Evolutionary conservation across 2,113 vertebrate genomes (phyloP).

Genomic region (Dipodomys ordii): DNA sequence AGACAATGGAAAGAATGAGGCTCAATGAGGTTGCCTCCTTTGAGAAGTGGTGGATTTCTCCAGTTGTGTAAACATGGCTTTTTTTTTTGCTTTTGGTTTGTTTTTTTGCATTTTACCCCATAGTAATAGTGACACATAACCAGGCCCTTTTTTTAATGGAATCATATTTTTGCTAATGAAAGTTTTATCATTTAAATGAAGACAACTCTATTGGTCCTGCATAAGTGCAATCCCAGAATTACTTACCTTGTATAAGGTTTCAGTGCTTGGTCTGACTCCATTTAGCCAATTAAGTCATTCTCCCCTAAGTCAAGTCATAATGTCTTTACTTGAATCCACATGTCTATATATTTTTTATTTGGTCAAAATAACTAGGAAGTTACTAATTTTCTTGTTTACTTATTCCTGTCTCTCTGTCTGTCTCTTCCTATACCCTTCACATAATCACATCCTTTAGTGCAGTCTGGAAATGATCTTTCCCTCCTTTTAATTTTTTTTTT

Average conservation of each 20-base stretch:
- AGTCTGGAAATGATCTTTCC: not conserved
- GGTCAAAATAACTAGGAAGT: not conserved
- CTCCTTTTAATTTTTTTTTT: too few relatives aligned
- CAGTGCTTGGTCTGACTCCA: not conserved
- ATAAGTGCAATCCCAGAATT: not conserved
- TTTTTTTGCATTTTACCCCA: too few relatives aligned
- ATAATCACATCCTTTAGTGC: not conserved
- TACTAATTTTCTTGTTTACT: not conserved
- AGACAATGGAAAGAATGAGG: not conserved
- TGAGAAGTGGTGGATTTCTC: not conserved
- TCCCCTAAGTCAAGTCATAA: not conserved
- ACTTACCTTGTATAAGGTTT: not conserved
- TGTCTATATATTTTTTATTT: constrained; percentile 3
- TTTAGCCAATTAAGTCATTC: not conserved
- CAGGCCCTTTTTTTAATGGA: not conserved
- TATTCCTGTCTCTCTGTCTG: not conserved
- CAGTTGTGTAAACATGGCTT: not conserved
- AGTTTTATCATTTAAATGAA: not conserved
- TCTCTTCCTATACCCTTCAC: not conserved
- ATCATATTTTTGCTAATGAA: not conserved
- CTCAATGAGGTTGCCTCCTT: not conserved
- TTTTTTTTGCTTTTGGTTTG: not conserved
- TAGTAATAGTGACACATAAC: not conserved
- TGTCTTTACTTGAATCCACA: not conserved
- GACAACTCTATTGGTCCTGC: not conserved